Conservation (phyloP, 2,888 invertebrate genomes). For the Melipona beecheii region DNA sequence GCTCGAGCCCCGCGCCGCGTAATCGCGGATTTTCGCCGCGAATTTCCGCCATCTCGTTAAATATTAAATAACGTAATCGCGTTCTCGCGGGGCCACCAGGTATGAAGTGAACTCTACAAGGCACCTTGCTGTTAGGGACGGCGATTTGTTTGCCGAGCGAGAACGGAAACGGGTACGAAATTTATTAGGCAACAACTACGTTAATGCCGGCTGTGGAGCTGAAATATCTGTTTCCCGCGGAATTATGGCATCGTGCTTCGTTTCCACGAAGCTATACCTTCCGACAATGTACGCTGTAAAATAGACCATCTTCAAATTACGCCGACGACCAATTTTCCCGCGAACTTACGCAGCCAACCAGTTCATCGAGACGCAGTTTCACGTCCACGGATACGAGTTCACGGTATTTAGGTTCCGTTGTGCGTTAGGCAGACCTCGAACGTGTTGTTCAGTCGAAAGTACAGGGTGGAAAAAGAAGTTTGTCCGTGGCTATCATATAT, state of each 20-base stretch:
- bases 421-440: too few species aligned
- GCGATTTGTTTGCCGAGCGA: constrained; percentile 14
- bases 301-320: not conserved
- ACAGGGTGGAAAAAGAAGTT: too few species aligned
- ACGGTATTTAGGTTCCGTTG: too few species aligned
- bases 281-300: not conserved
- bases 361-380: too few species aligned
- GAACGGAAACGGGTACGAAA: constrained; percentile 11
- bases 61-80: constrained; percentile 43
- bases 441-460: too few species aligned
- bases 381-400: too few species aligned
- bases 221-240: constrained; percentile 24
- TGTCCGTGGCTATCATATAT: too few species aligned
- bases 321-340: not conserved
- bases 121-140: not conserved
- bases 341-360: not conserved
- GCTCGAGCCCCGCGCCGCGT: not conserved
- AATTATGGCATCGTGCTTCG: constrained; percentile 1
- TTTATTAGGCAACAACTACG: constrained; percentile 13
- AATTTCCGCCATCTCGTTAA: constrained; percentile 40
- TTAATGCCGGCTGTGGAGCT: not conserved
- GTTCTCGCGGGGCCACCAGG: not conserved
- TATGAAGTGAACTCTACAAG: constrained; percentile 15
- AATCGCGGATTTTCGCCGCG: constrained; percentile 5
- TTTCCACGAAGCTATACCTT: not conserved